These are phyloP conservation scores for Dysidea cf. avara DNA, from an alignment of 37 sponge, comb jelly and placozoan genomes.

Conservation along the genomic window DNA sequence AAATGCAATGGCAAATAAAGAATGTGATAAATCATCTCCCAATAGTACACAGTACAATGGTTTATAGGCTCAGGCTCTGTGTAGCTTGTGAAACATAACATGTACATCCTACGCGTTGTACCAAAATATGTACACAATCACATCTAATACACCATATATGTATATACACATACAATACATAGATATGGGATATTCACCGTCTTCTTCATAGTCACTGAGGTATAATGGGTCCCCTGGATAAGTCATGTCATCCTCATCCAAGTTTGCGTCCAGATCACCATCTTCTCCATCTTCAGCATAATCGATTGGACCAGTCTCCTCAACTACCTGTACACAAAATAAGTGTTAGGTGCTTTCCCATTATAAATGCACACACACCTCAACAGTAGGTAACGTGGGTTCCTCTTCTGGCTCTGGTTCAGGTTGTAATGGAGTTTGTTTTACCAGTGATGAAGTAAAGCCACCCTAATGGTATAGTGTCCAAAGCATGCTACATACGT, in stretches of 20 bases:
- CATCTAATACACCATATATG: background rate
- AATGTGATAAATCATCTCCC: too few relatives aligned
- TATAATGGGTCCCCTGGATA: slow-evolving; percentile 41
- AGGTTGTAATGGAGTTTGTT: background rate
- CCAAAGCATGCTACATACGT: background rate
- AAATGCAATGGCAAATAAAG: too few relatives aligned
- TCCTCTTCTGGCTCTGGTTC: background rate
- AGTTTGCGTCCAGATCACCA: background rate
- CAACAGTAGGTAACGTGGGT: background rate
- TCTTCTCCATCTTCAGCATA: background rate
- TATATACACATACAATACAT: background rate
- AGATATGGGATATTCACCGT: background rate
- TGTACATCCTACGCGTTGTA: too few relatives aligned
- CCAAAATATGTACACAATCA: too few relatives aligned
- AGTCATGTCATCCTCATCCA: slow-evolving; percentile 20
- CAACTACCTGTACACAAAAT: slow-evolving; percentile 14
- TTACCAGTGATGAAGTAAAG: background rate
- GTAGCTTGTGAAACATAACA: too few relatives aligned
- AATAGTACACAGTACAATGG: too few relatives aligned
- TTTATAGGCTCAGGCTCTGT: too few relatives aligned
- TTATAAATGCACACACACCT: background rate
- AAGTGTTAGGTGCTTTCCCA: background rate
- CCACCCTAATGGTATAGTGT: background rate
- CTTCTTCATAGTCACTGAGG: slow-evolving; percentile 45
- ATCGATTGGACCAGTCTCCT: slow-evolving; percentile 26